A percentile compares a stretch with the other conserved stretches of the same genome.
Conservation (phyloP, 1,140 invertebrate genomes). For the Hyles euphorbiae region DNA sequence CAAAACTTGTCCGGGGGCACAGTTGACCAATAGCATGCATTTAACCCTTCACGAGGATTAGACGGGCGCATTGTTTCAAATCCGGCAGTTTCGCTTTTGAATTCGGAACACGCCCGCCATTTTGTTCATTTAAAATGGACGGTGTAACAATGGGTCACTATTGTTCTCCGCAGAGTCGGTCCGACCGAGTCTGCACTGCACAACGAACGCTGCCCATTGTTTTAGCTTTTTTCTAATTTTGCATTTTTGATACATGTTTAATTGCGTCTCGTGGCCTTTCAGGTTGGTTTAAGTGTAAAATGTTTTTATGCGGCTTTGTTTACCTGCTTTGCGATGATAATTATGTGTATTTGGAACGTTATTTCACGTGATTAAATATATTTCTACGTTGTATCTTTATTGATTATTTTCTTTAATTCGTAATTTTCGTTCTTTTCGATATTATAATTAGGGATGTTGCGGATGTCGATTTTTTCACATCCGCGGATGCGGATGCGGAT, state of each 20-base stretch:
- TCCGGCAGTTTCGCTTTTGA: conserved; percentile 40
- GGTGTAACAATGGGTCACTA: conserved; percentile 64
- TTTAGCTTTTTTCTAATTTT: conserved; percentile 50
- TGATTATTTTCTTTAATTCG: too few species aligned
- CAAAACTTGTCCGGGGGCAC: conserved; percentile 38
- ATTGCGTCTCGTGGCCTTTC: too few species aligned
- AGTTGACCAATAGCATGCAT: conserved; percentile 70
- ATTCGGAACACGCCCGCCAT: conserved; percentile 64
- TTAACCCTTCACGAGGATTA: conserved; percentile 69
- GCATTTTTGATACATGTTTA: conserved; percentile 17
- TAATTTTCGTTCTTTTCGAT: too few species aligned
- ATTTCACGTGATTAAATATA: too few species aligned
- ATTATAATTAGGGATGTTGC: too few species aligned
- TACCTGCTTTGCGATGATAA: too few species aligned
- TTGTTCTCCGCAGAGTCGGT: conserved; percentile 53
- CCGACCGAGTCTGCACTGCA: conserved; percentile 32
- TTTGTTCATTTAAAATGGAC: conserved; percentile 75
- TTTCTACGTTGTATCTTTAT: too few species aligned
- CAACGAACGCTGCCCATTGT: conserved; percentile 59
- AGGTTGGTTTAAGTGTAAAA: too few species aligned
- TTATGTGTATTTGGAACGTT: too few species aligned
- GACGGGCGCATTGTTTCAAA: conserved; percentile 64
- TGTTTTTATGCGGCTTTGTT: too few species aligned
- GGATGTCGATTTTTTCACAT: too few species aligned
- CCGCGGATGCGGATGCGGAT: too few species aligned